Evolutionary conservation across 2,888 invertebrate genomes (phyloP), one percentile per base, ranked within the genome.

Genomic region (Hydroisotoma schaefferi): DNA sequence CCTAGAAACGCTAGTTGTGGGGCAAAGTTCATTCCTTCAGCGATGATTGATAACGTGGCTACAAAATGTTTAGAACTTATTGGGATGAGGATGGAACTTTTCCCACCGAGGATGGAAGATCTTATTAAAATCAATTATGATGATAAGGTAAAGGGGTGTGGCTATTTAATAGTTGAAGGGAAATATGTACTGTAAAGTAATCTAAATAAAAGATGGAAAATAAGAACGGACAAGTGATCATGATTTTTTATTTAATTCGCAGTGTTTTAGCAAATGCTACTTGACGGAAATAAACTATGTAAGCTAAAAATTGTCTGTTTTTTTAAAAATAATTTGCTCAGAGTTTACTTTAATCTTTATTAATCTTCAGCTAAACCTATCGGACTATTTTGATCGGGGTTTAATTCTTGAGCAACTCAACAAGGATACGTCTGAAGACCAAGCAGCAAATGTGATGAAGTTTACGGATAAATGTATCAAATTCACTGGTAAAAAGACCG

Each of bases 231-330:
- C n/a, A 43, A 43, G 12, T 43, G 18, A 6, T 10, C 6, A 15
- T 15, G 18, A 43, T 15, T 43, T 6, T 15, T 6, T 15, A 43
- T 43, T n/a, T 43, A n/a, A 20, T 43, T 47, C 20, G 6, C 25
- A 53, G 53, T 53, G 53, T 23, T 53, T 53, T 27, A 53, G 53
- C 40, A 53, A 53, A 40, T 53, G 53, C 43, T 53, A 53, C 27
- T 25, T 53, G 38, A 53, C 53, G 4, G 53, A 53, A 23, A 20
- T 53, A 10, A n/a, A 40, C 29, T 53, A 53, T 18, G 53, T 53
- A 20, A 53, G 53, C 26, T 8, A 33, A 10, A 15, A 33, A 33
- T 6, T 33, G 33, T 33, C 15, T 33, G 33, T 33, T 33, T 33
- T 33, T 33, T 43, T 43, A 20, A 18, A 6, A 22, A 25, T 46